phyloP scores from a whole-genome alignment of 2,113 vertebrate genomes.

The Xyliphius kryptos region DNA sequence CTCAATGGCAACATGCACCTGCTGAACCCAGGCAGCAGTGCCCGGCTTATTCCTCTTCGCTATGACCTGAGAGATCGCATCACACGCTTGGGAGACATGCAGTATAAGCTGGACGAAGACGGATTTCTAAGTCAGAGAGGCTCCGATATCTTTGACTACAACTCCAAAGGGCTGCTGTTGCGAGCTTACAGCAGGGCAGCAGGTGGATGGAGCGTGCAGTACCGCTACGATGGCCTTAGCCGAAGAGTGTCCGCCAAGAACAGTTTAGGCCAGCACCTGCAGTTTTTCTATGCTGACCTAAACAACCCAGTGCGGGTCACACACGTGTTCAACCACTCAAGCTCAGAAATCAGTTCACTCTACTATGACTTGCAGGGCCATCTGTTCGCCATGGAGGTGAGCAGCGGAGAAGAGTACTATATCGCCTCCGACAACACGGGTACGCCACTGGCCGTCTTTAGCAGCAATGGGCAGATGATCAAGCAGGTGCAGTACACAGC shows the following conservation, averaged over 20 bases:
- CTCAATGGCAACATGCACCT: conserved; percentile 95
- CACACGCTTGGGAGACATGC: conserved; percentile 87
- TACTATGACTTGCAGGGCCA: conserved; percentile 98
- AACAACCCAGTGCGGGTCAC: conserved; percentile 90
- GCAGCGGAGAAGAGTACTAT: conserved; percentile 95
- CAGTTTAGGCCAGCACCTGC: conserved; percentile 91
- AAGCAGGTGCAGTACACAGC: conserved; percentile 97
- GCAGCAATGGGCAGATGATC: conserved; percentile 97
- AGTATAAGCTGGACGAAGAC: conserved; percentile 92
- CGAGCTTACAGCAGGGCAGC: conserved; percentile 84
- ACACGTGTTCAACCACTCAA: conserved; percentile 97
- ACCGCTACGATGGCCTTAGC: conserved; percentile 89
- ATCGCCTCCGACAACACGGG: conserved; percentile 96
- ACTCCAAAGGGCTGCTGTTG: conserved; percentile 91
- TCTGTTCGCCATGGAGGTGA: conserved; percentile 98
- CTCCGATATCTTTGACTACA: conserved; percentile 88
- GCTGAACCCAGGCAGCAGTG: conserved; percentile 88
- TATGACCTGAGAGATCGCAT: conserved; percentile 94
- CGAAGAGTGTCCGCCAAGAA: conserved; percentile 92
- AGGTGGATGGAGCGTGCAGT: conserved; percentile 89
- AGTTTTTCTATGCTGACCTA: conserved; percentile 96
- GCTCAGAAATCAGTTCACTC: conserved; percentile 90
- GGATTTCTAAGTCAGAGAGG: conserved; percentile 91
- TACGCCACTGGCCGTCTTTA: conserved; percentile 92
- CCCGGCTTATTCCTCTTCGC: conserved; percentile 85